phyloP scores from a whole-genome alignment of 2,797 vertebrate genomes.

The Phalanger gymnotis region DNA sequence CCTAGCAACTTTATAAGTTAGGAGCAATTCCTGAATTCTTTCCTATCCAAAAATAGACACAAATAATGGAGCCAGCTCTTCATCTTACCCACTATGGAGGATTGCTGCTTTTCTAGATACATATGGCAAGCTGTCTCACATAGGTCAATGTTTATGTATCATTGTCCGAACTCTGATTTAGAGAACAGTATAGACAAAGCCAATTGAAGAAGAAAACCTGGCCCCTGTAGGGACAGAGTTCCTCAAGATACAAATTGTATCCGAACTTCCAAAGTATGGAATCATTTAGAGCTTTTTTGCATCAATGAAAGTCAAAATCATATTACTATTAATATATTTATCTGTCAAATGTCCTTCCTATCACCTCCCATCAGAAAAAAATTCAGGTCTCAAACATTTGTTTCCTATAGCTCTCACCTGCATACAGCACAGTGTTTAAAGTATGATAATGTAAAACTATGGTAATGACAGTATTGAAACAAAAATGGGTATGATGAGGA shows the following conservation, averaged over 20 bases:
- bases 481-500: constrained; percentile 77
- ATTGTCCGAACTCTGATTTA: not conserved
- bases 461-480: constrained; percentile 79
- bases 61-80: not conserved
- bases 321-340: not conserved
- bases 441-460: constrained; percentile 76
- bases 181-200: not conserved
- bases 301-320: constrained; percentile 17
- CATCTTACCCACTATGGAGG: not conserved
- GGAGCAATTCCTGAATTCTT: not conserved
- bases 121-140: not conserved
- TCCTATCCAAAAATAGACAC: not conserved
- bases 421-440: constrained; percentile 66
- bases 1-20: not conserved
- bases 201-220: not conserved
- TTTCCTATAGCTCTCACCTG: constrained; percentile 57
- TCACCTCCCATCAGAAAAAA: not conserved
- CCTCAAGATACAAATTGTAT: not conserved
- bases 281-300: not conserved
- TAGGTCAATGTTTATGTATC: not conserved
- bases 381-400: not conserved
- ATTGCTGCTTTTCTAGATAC: not conserved
- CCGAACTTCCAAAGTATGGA: not conserved
- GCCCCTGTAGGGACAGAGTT: not conserved
- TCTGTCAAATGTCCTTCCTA: constrained; percentile 46